Conservation (phyloP, 1,140 invertebrate genomes). For the Hydropsyche tenuis region DNA sequence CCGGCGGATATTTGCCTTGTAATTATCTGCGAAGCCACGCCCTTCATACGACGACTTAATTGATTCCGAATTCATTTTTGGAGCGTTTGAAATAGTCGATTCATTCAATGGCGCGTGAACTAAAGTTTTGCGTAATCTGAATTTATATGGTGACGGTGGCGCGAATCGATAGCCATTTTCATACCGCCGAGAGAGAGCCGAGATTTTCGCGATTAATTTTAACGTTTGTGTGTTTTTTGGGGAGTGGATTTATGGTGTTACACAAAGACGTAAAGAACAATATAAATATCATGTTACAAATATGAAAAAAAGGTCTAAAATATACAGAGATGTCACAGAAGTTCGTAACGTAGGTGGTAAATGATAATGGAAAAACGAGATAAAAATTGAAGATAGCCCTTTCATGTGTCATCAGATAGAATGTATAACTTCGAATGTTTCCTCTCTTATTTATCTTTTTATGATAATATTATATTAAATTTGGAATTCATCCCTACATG, state of each 20-base stretch:
- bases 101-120: constrained; percentile 11
- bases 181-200: too few species aligned
- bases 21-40: background rate
- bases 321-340: background rate
- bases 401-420: background rate
- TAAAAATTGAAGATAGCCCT: constrained; percentile 17
- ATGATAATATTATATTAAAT: too few species aligned
- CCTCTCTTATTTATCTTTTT: background rate
- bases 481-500: too few species aligned
- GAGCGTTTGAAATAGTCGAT: background rate
- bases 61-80: constrained; percentile 14
- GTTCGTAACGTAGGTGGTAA: constrained; percentile 14
- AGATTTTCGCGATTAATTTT: too few species aligned
- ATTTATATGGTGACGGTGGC: constrained; percentile 10
- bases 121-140: constrained; percentile 14
- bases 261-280: background rate
- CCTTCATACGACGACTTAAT: constrained; percentile 5
- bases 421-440: constrained; percentile 3
- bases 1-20: constrained; percentile 11
- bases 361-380: constrained; percentile 1
- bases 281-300: background rate
- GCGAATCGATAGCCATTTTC: too few species aligned
- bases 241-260: too few species aligned
- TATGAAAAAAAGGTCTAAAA: background rate
- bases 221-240: too few species aligned